A percentile compares a stretch with the other conserved stretches of the same genome.
Conservation (phyloP, 2,888 invertebrate species). For the Drosophila demipolita region DNA sequence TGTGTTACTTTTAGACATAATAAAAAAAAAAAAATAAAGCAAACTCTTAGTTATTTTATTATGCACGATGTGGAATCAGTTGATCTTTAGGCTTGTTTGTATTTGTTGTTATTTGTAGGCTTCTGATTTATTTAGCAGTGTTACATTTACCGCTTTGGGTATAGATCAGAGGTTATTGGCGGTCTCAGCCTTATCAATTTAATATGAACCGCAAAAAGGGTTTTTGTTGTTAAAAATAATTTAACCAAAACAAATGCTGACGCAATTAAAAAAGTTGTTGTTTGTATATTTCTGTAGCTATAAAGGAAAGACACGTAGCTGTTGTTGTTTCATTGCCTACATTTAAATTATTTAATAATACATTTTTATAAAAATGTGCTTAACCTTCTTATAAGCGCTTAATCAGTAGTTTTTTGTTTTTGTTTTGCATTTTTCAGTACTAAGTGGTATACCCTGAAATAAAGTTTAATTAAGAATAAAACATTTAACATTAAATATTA, state of each 20-base stretch:
- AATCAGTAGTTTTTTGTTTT: conserved; percentile 11
- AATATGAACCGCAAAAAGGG: conserved; percentile 40
- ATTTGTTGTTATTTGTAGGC: not conserved
- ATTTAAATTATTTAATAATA: conserved; percentile 60
- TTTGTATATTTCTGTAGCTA: conserved; percentile 12
- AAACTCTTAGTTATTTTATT: not conserved
- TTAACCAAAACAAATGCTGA: conserved; percentile 45
- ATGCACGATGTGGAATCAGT: not conserved
- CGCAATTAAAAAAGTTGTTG: conserved; percentile 48
- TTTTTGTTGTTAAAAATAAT: conserved; percentile 43
- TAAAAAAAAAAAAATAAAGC: no score
- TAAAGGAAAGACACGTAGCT: conserved; percentile 26
- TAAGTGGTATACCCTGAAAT: not conserved
- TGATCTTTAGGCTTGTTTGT: not conserved
- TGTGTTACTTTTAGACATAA: not conserved
- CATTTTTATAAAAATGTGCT: conserved; percentile 4
- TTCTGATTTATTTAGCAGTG: not conserved
- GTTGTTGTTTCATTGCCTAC: conserved; percentile 44
- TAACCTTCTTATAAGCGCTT: conserved; percentile 48
- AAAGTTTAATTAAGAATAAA: not conserved
- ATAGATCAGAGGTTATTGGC: not conserved
- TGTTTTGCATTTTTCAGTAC: not conserved
- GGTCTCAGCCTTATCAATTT: conserved; percentile 35
- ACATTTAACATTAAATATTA: conserved; percentile 17
- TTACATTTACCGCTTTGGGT: not conserved